Base-by-base conservation (phyloP, 2,113 vertebrate species). In the Alaudala cheleensis region DNA sequence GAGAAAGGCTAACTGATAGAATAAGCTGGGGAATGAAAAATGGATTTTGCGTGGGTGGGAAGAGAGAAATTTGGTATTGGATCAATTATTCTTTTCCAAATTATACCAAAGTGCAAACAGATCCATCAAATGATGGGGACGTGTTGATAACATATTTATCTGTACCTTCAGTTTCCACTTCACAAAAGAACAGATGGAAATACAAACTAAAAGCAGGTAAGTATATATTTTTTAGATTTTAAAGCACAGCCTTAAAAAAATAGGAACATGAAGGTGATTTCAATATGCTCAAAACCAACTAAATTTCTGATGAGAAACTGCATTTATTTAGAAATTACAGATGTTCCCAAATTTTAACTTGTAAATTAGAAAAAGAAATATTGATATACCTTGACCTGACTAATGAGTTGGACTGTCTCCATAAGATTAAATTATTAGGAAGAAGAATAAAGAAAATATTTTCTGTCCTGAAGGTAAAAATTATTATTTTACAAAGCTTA, bases 81-180 rank as follows among this genome's bases (percentile, higher is more conserved):
- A 70, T 86, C n/a, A 60, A 80, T 77, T 80, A 77, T 86, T 57
- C 12, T 69, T 72, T 95, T 77, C n/a, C 14, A 91, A 88, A 77
- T 65, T 83, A 82, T 42, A 69, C 22, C 10, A 42, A 83, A 61
- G 25, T 70, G 33, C 18, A 65, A 83, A 82, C 14, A 92, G 15
- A 81, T 73, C 20, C 22, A 88, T 73, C 37, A 90, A 64, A 69
- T 69, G 4, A 49, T 78, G 25, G 24, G 15, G 15, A 72, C 0
- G 1, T 37, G 80, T 76, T 72, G 22, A 57, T 44, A 69, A 11
- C 14, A 50, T 2, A 42, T 81, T 65, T 91, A 45, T 65, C 54
- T 56, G 5, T n/a, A 40, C 13, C 28, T 73, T 80, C 28, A 57
- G 31, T 92, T 95, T 86, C 0, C 31, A 44, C 4, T 21, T 66